Evolutionary conservation across 1,140 invertebrate genomes (phyloP).

Genomic region (Oryzaephilus surinamensis): DNA sequence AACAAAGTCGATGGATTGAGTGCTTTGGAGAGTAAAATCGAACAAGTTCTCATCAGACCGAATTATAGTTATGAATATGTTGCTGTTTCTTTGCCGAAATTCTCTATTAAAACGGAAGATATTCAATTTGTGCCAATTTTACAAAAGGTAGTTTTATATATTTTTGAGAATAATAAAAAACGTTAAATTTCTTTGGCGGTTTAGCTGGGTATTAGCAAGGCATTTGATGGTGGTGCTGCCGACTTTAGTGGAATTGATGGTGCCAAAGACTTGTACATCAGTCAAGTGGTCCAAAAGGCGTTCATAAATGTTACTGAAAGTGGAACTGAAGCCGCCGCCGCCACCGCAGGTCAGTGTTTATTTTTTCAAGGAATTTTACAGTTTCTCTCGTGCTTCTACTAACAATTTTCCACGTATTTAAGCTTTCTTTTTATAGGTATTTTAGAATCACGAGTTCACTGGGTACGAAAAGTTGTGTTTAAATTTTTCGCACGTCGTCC

Average conservation of each 20-base stretch:
- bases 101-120: slow-evolving; percentile 35
- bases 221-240: slow-evolving; percentile 39
- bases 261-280: slow-evolving; percentile 10
- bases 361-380: too few relatives aligned
- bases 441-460: slow-evolving; percentile 7
- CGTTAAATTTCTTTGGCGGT: slow-evolving; percentile 14
- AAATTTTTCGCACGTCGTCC: slow-evolving; percentile 3
- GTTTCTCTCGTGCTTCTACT: background rate
- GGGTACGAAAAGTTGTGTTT: slow-evolving; percentile 8
- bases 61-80: slow-evolving; percentile 19
- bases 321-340: slow-evolving; percentile 55
- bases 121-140: slow-evolving; percentile 33
- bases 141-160: slow-evolving; percentile 26
- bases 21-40: slow-evolving; percentile 22
- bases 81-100: slow-evolving; percentile 34
- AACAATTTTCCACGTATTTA: too few relatives aligned
- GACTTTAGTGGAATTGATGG: slow-evolving; percentile 43
- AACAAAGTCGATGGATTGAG: slow-evolving; percentile 45
- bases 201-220: slow-evolving; percentile 40
- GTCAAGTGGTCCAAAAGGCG: slow-evolving; percentile 46
- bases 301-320: slow-evolving; percentile 57
- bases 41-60: slow-evolving; percentile 19
- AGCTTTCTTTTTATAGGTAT: slow-evolving; percentile 4
- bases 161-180: slow-evolving; percentile 2
- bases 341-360: slow-evolving; percentile 43